phyloP scores from a whole-genome alignment of 2,888 invertebrate genomes.

The Caenorhabditis virilis region DNA sequence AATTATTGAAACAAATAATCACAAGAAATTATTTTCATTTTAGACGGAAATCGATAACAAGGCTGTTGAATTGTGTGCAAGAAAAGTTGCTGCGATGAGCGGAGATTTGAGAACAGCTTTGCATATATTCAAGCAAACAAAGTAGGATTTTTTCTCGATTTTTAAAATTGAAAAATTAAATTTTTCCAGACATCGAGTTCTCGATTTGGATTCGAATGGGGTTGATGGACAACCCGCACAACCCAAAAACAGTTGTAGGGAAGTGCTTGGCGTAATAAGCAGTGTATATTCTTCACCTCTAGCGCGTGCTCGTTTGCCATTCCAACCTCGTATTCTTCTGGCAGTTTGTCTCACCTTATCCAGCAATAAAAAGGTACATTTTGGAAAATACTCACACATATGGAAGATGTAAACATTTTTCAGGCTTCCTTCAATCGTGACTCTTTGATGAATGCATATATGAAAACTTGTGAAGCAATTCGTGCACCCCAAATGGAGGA shows the following conservation, averaged over 20 bases:
- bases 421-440: constrained; percentile 38
- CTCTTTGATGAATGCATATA: constrained; percentile 44
- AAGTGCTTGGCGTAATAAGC: constrained; percentile 56
- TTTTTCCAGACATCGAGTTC: constrained; percentile 7
- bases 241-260: constrained; percentile 44
- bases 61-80: constrained; percentile 87
- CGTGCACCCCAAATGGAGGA: constrained; percentile 40
- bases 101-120: constrained; percentile 92
- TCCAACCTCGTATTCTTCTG: constrained; percentile 48
- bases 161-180: not conserved
- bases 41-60: constrained; percentile 76
- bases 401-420: constrained; percentile 5
- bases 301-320: constrained; percentile 55
- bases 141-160: constrained; percentile 39
- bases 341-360: constrained; percentile 50
- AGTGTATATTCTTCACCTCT: constrained; percentile 59
- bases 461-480: constrained; percentile 45
- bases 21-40: no score
- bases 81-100: constrained; percentile 89
- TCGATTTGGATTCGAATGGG: not conserved
- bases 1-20: no score
- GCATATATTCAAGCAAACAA: constrained; percentile 78
- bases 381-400: not conserved
- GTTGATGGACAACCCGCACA: constrained; percentile 4
- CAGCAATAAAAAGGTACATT: constrained; percentile 41